Base-by-base conservation (phyloP, 2,888 invertebrate genomes). In the Alsophila aescularia region DNA sequence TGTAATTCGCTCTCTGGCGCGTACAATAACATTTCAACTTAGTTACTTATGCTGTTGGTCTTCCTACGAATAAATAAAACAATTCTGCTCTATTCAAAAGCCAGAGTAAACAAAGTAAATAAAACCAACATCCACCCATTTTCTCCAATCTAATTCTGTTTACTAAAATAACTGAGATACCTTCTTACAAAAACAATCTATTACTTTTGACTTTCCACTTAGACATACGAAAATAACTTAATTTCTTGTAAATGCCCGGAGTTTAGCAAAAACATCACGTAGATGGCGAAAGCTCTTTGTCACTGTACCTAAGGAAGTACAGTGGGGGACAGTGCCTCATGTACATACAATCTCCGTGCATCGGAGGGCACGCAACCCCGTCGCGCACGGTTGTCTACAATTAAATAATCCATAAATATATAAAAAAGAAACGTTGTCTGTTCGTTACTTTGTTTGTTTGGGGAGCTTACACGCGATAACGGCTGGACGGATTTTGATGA, bases 241-340 rank as follows among this genome's bases (percentile, higher is more conserved):
- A 47, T 47, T 53, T 53, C 29, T 36, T 47, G 24, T 15, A 41
- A 47, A 42, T 18, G 37, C 32, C 16, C 5, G 24, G 41, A 39
- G 18, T 39, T 55, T 44, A 39, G 49, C 21, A 31, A 44, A 31
- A 49, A 43, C 40, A 35, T 50, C 40, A 55, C 49, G 54, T 41
- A 27, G 40, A 35, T 16, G 32, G 39, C 5, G 13, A 21, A 24
- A 21, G 49, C 44, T 40, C 40, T 47, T 24, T 52, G 40, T 41
- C 53, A 31, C 21, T 13, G 2, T 40, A 13, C 24, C 37, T 5
- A 12, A 8, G 9, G 13, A 12, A 2, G 14, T 8, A 12, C 29
- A 2, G 9, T 31, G 14, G 29, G 29, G 24, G 9, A 31, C 51
- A 37, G 51, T 43, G 6, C 39, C 4, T 12, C 21, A 36, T 2